phyloP scores from a whole-genome alignment of 2,888 invertebrate species.

The Euzophera pinguis region DNA sequence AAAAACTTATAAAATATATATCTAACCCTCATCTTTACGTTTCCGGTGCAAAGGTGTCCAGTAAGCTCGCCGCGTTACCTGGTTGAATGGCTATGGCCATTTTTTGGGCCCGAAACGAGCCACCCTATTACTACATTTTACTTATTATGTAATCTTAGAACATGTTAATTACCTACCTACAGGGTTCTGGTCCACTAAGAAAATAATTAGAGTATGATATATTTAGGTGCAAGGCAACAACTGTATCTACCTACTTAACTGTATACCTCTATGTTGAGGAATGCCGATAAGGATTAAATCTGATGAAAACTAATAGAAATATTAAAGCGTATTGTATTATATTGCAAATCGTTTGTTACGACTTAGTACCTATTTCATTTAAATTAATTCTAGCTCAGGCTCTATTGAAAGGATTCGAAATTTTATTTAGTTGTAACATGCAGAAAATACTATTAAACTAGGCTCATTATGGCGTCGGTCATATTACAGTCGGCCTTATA shows the following conservation, averaged over 20 bases:
- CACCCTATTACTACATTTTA: no score
- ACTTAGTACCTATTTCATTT: background rate
- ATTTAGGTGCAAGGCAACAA: no score
- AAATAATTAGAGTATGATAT: constrained; percentile 4
- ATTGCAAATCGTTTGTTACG: background rate
- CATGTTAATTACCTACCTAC: background rate
- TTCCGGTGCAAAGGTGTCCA: no score
- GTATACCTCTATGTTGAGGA: background rate
- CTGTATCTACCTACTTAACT: background rate
- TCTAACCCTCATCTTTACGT: no score
- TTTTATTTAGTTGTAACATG: background rate
- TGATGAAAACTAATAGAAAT: background rate
- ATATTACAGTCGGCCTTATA: background rate
- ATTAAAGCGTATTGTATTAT: background rate
- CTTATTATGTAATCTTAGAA: background rate
- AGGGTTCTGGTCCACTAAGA: constrained; percentile 1
- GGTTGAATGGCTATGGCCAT: no score
- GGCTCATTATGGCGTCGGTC: background rate
- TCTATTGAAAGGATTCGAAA: background rate
- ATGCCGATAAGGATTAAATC: background rate
- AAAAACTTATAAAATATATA: no score
- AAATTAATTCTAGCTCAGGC: background rate
- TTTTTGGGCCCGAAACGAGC: no score
- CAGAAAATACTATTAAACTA: background rate
- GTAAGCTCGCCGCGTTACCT: no score